Evolutionary conservation across 2,113 vertebrate species (phyloP), one percentile per base, ranked within the genome.

Genomic region (Psephotus haematonotus): DNA sequence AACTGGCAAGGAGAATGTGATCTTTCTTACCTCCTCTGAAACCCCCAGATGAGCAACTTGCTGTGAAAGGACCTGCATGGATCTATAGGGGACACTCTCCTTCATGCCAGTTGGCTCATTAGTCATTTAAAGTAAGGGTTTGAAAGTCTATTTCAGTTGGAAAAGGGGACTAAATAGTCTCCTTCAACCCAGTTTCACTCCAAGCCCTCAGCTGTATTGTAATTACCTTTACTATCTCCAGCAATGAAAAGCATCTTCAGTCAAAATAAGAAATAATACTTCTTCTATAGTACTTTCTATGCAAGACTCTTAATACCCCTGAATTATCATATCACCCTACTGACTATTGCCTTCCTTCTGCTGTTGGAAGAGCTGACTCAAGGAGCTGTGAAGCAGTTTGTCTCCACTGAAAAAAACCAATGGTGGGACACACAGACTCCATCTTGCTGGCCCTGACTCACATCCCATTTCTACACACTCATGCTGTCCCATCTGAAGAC

Each of bases 201-300:
- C 75, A 84, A 28, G 50, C 9, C 90, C 60, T 88, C 79, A 90
- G 43, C 12, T 76, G 44, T 52, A 27, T 29, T 85, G 41, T 72
- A 84, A 68, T 69, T 86, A 76, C 29, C n/a, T 86, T 82, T 65
- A 82, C n/a, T 62, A 62, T 55, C 88, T 88, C 41, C 37, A 53
- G 52, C 39, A 55, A n/a, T 19, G 2, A 86, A 88, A 22, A 90
- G 43, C 8, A 82, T 49, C 82, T 86, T 72, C 72, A 75, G 52
- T 60, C 65, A 91, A 86, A 93, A 69, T 50, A 91, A 88, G 59
- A 93, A 95, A 89, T 41, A 76, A 47, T 46, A 49, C 10, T 85
- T 82, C 28, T 85, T 80, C 79, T 83, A 2, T 31, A 46, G 37
- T 70, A 67, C 41, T 70, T 85, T 62, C 57, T 71, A 5, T 53